Base-by-base conservation (phyloP, 1,140 invertebrate genomes). In the Telenomus remus region DNA sequence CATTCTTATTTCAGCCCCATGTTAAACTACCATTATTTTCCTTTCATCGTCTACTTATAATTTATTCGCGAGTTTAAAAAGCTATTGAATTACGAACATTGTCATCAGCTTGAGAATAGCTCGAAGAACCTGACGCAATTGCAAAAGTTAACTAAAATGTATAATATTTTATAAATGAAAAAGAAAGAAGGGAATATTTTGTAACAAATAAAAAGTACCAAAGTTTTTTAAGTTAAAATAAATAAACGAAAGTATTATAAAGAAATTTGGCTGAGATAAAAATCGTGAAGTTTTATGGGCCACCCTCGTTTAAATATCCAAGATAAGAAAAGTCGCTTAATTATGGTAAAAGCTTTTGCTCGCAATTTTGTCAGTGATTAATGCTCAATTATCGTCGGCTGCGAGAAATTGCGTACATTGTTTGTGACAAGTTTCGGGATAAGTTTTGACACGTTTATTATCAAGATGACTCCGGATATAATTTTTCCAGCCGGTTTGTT, bases 1-100 rank as follows among this genome's bases (percentile, higher is more conserved):
- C 4, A 13, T n/a, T 54, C 19, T 7, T 51, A 39, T 61, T 69
- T 48, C 66, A 39, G 47, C 34, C 55, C 13, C 6, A 14, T 44
- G 42, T 64, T 61, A 54, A 64, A 76, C 10, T 66, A 6, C 13
- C 47, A 56, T 76, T 46, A 61, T 54, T 50, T 53, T 70, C 19
- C 19, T 66, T 76, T 66, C 46, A 61, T 61, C 55, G 49, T 43
- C 37, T 48, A 46, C 44, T 15, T 65, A 55, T 69, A 64, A 69
- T 76, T 76, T 76, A 64, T 76, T 76, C 72, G 15, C 54, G 34
- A 68, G 19, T 43, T 55, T 70, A 39, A 53, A 79, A 73, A 64
- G 50, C 65, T 57, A 69, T 72, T 72, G 66, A 54, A 71, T 68
- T 64, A 64, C 61, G 55, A 69, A 55, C 57, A 61, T 60, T 50